Conservation (phyloP, 1,140 invertebrate genomes). For the Eupristina koningsbergeri region DNA sequence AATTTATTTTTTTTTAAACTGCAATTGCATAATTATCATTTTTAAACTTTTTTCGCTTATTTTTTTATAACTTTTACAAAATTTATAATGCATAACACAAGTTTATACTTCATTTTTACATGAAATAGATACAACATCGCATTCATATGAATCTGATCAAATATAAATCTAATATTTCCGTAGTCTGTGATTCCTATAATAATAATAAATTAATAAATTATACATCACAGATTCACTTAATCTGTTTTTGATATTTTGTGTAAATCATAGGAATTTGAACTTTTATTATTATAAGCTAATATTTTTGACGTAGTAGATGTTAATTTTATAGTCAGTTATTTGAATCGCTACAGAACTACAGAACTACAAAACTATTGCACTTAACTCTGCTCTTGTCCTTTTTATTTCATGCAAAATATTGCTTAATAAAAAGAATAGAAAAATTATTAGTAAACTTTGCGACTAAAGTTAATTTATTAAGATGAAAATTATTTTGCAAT, state of each 20-base stretch:
- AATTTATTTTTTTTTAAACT: too few species aligned
- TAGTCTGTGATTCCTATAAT: background rate
- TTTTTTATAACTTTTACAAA: too few species aligned
- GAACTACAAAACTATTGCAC: conserved; percentile 1
- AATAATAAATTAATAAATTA: too few species aligned
- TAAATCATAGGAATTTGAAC: background rate
- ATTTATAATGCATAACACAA: too few species aligned
- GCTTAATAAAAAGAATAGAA: background rate
- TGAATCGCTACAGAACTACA: background rate
- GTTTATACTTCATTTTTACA: too few species aligned
- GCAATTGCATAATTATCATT: too few species aligned
- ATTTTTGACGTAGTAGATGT: background rate
- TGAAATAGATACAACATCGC: too few species aligned
- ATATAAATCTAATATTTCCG: background rate
- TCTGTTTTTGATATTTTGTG: background rate
- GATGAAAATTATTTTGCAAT: background rate
- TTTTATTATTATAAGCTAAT: background rate
- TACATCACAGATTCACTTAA: background rate
- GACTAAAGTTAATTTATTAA: conserved; percentile 6
- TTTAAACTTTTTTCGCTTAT: too few species aligned
- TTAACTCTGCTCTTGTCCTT: background rate
- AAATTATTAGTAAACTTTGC: background rate
- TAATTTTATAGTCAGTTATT: conserved; percentile 28
- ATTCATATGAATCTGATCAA: background rate
- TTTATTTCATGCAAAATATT: background rate